Evolutionary conservation across 2,888 invertebrate genomes (phyloP).

Genomic region (Cynaeus angustus): DNA sequence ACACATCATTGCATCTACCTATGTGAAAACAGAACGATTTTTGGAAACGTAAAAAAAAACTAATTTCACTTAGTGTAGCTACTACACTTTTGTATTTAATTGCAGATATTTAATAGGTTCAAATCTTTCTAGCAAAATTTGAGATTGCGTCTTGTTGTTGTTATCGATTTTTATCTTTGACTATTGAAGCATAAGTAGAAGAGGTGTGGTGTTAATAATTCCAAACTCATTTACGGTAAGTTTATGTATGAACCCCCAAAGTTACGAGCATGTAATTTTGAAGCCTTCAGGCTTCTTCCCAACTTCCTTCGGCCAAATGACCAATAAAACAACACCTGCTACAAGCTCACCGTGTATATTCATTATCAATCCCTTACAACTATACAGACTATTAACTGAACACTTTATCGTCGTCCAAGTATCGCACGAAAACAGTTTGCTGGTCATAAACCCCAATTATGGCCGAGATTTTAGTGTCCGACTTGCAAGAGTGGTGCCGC

Average conservation of each 20-base stretch:
- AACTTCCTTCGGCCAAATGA: too few relatives aligned
- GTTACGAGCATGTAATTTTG: background rate
- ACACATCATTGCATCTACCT: too few relatives aligned
- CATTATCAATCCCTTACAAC: slow-evolving; percentile 46
- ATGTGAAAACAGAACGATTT: too few relatives aligned
- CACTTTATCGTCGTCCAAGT: slow-evolving; percentile 41
- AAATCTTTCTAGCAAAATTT: too few relatives aligned
- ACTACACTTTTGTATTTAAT: too few relatives aligned
- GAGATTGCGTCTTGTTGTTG: too few relatives aligned
- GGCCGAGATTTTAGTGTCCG: slow-evolving; percentile 45
- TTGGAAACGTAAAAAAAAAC: too few relatives aligned
- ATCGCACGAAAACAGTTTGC: slow-evolving; percentile 38
- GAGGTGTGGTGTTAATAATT: background rate
- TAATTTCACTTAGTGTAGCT: too few relatives aligned
- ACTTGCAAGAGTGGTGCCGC: background rate
- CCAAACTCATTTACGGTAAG: background rate
- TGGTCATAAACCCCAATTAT: slow-evolving; percentile 43
- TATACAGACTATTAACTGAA: slow-evolving; percentile 43
- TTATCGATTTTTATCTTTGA: too few relatives aligned
- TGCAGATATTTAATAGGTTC: too few relatives aligned
- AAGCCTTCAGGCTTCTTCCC: too few relatives aligned
- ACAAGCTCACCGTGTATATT: slow-evolving; percentile 44
- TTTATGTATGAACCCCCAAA: background rate
- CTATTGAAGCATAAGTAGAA: background rate
- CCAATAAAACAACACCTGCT: slow-evolving; percentile 18